phyloP scores from a whole-genome alignment of 2,888 invertebrate genomes.

The Atrina japonica region DNA sequence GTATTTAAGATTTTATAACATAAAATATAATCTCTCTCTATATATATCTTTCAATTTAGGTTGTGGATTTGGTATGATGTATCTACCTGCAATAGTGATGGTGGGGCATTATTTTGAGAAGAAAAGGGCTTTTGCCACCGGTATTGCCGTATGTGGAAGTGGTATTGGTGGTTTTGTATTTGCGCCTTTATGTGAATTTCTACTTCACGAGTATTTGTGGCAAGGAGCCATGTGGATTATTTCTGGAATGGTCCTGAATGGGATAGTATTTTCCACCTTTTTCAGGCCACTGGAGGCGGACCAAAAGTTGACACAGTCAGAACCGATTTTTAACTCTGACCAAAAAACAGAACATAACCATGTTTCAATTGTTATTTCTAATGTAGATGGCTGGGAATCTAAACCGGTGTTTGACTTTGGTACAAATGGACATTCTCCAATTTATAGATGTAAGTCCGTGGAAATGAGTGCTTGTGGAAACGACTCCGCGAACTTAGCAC shows the following conservation, averaged over 20 bases:
- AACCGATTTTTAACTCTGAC: not conserved
- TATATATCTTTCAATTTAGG: too few species aligned
- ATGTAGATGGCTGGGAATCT: slow-evolving; percentile 6
- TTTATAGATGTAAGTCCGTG: slow-evolving; percentile 57
- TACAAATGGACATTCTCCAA: slow-evolving; percentile 27
- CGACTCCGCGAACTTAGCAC: slow-evolving; percentile 20
- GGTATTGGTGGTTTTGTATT: slow-evolving; percentile 95
- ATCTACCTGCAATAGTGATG: slow-evolving; percentile 96
- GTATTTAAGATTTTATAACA: too few species aligned
- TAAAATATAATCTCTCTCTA: too few species aligned
- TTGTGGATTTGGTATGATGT: slow-evolving; percentile 95
- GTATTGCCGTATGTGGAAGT: slow-evolving; percentile 97
- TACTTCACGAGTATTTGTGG: slow-evolving; percentile 88
- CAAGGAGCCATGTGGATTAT: slow-evolving; percentile 88
- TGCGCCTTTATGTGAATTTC: slow-evolving; percentile 87
- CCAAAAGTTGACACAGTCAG: not conserved
- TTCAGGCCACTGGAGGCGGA: slow-evolving; percentile 91
- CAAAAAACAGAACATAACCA: not conserved
- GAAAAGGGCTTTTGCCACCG: slow-evolving; percentile 96
- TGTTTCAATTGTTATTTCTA: not conserved
- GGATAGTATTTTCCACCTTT: slow-evolving; percentile 88
- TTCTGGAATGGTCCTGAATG: slow-evolving; percentile 89
- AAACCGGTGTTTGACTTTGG: slow-evolving; percentile 7
- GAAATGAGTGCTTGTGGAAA: slow-evolving; percentile 37
- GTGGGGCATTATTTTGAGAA: slow-evolving; percentile 99